phyloP scores from a whole-genome alignment of 2,888 invertebrate genomes.

The Osmoderma eremita region DNA sequence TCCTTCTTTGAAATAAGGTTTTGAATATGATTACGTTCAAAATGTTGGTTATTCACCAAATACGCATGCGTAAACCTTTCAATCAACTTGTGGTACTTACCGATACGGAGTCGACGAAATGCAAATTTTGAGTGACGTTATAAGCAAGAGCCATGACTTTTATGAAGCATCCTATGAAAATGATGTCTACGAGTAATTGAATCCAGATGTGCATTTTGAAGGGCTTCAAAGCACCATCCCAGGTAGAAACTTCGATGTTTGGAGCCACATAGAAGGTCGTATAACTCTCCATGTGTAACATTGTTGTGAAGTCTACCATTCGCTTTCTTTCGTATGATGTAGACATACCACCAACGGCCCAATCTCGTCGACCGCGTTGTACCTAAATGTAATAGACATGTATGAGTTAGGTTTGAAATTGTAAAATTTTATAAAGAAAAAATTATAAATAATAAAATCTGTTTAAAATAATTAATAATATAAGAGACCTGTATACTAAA shows the following conservation, averaged over 20 bases:
- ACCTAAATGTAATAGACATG: no score
- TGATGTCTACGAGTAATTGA: constrained; percentile 14
- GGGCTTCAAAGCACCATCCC: constrained; percentile 20
- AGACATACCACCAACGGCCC: constrained; percentile 41
- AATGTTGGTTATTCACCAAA: no score
- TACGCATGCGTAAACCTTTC: neutral
- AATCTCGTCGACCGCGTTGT: constrained; percentile 33
- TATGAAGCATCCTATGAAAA: constrained; percentile 13
- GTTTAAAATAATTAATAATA: no score
- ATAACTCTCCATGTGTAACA: constrained; percentile 42
- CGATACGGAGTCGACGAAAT: neutral
- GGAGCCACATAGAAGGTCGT: constrained; percentile 31
- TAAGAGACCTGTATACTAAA: no score
- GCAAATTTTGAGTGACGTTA: neutral
- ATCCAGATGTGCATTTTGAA: constrained; percentile 27
- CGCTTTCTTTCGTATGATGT: constrained; percentile 30
- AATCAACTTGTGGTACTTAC: constrained; percentile 25
- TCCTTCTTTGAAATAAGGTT: no score
- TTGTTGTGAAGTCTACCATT: constrained; percentile 36
- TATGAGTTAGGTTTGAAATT: no score
- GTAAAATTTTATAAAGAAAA: no score
- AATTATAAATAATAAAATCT: no score
- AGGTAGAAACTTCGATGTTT: neutral
- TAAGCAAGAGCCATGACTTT: neutral
- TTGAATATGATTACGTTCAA: no score